Percentiles rank a stretch among this genome's conserved stretches.
phyloP scores from a whole-genome alignment of 1,140 invertebrate genomes.

The Pollicipes pollicipes region DNA sequence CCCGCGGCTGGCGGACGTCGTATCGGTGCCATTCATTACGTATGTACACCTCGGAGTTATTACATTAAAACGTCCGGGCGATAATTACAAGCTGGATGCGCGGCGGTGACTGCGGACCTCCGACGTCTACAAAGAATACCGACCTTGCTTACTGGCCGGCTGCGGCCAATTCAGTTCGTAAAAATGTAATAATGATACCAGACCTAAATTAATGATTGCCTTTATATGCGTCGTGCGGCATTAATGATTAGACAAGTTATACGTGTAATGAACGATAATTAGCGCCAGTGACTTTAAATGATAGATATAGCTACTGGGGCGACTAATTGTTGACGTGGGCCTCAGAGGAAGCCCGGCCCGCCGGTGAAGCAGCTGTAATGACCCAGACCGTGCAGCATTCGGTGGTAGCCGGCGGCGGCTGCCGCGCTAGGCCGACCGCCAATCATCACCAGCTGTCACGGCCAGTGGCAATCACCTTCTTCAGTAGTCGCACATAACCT shows the following conservation, averaged over 20 bases:
- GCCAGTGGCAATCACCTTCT: no score
- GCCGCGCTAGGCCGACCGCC: no score
- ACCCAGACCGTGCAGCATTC: no score
- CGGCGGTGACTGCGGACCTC: no score
- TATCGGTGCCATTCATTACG: background rate
- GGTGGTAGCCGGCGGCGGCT: no score
- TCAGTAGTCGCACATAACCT: no score
- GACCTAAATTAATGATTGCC: slow-evolving; percentile 2
- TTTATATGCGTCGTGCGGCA: background rate
- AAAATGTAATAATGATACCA: slow-evolving; percentile 2
- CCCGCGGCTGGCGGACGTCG: no score
- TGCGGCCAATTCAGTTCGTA: background rate
- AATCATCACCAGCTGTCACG: no score
- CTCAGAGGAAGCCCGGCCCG: no score
- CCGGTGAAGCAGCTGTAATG: no score
- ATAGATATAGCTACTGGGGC: background rate
- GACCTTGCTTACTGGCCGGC: no score
- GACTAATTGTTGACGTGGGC: background rate
- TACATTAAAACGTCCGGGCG: background rate
- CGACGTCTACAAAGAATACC: background rate
- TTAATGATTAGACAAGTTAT: background rate
- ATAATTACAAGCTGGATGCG: background rate
- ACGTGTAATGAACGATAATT: background rate
- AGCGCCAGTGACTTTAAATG: background rate
- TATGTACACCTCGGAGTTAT: background rate